These are phyloP conservation scores for Scaptomyza tumidula DNA, from an alignment of 2,888 invertebrate species.

Conservation along the genomic window DNA sequence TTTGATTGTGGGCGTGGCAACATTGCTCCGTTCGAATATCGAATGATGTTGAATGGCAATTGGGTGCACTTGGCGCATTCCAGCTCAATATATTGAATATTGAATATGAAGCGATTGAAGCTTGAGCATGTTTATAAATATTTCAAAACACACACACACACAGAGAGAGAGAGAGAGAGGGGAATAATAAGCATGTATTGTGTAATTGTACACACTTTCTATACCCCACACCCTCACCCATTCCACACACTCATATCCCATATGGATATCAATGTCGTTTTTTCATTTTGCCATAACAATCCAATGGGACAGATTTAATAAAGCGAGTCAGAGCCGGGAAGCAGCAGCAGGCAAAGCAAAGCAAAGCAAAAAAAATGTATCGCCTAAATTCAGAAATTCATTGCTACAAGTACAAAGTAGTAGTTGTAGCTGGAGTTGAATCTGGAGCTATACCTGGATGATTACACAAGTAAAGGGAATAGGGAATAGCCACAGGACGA, in stretches of 20 bases:
- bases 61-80: conserved; percentile 73
- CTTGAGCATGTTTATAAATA: conserved; percentile 71
- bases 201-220: conserved; percentile 65
- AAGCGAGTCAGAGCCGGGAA: conserved; percentile 38
- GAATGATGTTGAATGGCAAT: conserved; percentile 67
- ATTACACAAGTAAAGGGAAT: conserved; percentile 43
- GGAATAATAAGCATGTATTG: conserved; percentile 22
- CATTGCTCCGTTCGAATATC: conserved; percentile 1
- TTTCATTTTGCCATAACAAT: conserved; percentile 28
- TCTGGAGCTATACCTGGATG: conserved; percentile 25
- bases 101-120: conserved; percentile 73
- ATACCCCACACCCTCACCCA: neutral
- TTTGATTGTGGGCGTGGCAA: no score
- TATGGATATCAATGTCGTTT: conserved; percentile 7
- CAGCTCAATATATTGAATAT: conserved; percentile 64
- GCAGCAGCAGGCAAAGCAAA: conserved; percentile 9
- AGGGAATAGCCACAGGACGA: neutral
- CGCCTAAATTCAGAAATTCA: conserved; percentile 77
- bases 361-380: conserved; percentile 32
- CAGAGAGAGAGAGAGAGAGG: neutral
- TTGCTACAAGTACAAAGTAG: conserved; percentile 31
- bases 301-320: conserved; percentile 58
- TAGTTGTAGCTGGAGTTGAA: neutral
- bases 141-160: conserved; percentile 48
- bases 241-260: neutral